Base-by-base conservation (phyloP, 64 coral and sea anemone genomes). In the Stichodactyla helianthus region DNA sequence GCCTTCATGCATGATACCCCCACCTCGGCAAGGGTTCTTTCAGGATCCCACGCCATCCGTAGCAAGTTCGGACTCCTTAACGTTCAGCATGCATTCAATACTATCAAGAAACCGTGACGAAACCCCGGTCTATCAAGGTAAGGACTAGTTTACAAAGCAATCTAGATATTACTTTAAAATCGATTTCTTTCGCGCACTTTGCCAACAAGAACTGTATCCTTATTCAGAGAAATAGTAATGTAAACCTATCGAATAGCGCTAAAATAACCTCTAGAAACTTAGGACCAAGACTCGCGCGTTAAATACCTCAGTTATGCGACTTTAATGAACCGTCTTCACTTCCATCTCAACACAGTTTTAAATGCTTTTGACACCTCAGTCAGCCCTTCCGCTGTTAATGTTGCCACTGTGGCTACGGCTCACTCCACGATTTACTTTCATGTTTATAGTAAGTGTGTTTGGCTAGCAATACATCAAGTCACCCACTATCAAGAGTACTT, bases 51-150 rank as follows among this genome's bases (percentile, higher is more conserved):
- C 82, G 53, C 82, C 94, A 19, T 71, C 93, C 35, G 78, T 71
- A 12, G 54, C 88, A 86, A 95, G 86, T 58, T 59, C 87, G 4
- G 88, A 83, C 35, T 84, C 94, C 4, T 85, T 96, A 56, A 93
- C 92, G 58, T 96, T 96, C 62, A 89, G 94, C 12, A 93, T 96
- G 91, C 94, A 93, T 54, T 96, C 94, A 12, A 96, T 96, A 54
- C 59, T 96, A 50, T 93, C 94, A 20, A 80, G 88, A 65, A 65
- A 79, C 20, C 70, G 94, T 44, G 91, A 96, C 18, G 88, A 92
- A 27, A 78, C 92, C 17, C 88, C 91, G 0, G 74, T 96, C 12
- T 96, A 86, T 87, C 94, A 96, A 96, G 94, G 94, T 96, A 89
- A 53, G 88, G 23, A 74, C 7, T 7, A 74, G 68, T 77, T 59